Evolutionary conservation across 2,113 vertebrate species (phyloP).

Genomic region (Ranitomeya imitator): DNA sequence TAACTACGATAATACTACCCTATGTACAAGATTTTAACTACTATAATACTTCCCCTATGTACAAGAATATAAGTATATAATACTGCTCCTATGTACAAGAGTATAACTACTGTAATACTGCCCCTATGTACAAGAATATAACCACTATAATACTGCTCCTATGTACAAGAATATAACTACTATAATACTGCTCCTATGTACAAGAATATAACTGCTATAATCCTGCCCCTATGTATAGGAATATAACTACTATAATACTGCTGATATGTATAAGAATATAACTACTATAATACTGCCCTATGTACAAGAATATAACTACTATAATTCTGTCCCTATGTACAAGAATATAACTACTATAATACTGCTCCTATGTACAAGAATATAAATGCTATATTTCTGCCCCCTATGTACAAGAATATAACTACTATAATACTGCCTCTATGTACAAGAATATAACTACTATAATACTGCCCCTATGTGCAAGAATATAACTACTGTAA

Average conservation of each 20-base stretch:
- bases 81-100: neutral
- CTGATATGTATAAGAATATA: too few species aligned
- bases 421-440: neutral
- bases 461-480: neutral
- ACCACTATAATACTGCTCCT: neutral
- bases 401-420: neutral
- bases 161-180: too few species aligned
- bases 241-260: too few species aligned
- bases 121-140: neutral
- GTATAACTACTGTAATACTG: neutral
- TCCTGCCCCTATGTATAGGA: too few species aligned
- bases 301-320: neutral
- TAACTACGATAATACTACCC: neutral
- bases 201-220: neutral
- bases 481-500: conserved; percentile 1
- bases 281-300: neutral
- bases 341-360: neutral
- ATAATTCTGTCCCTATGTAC: neutral
- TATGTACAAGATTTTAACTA: neutral
- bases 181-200: neutral
- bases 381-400: neutral
- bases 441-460: neutral
- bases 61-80: neutral
- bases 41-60: neutral
- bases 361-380: neutral